Base-by-base conservation (phyloP, 2,113 vertebrate species). In the Python bivittatus region DNA sequence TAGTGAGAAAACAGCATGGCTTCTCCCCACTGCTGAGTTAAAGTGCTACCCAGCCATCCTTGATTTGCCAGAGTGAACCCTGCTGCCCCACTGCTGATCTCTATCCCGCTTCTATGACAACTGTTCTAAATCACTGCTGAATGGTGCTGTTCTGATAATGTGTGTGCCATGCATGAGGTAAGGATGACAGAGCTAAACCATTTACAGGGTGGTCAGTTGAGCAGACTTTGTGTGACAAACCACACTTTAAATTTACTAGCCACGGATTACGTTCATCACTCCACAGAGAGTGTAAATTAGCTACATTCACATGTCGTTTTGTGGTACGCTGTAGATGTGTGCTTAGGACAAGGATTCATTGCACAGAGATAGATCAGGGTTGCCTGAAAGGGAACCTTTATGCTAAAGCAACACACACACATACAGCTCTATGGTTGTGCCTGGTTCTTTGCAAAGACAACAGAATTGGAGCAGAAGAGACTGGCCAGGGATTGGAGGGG, bases 401-500 rank as follows among this genome's bases (percentile, higher is more conserved):
- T 15, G n/a, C 61, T 64, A 64, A 68, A n/a, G n/a, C 12, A 68
- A 10, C 22, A 10, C 8, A 11, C 60, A 60, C 23, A 11, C 25
- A 61, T 1, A 61, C 3, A 27, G 23, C 3, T 12, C 60, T 64
- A 12, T 64, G 60, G 9, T 29, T 68, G 29, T 68, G 61, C n/a
- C 29, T 12, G 29, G 27, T 68, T 68, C 61, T 68, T 68, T 68
- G 61, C 11, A 68, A 68, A 68, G 61, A 11, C 61, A 64, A 27
- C 61, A 64, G 29, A 12, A 61, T 61, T 8, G 9, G 25, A 68
- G 29, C 11, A 68, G n/a, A 68, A 15, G n/a, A n/a, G 29, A 68
- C 12, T 68, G 29, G 15, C 61, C 61, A 11, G 10, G 1, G 20
- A 22, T 58, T 20, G 6, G 2, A 0, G 6, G 7, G n/a, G 17